A percentile compares a stretch with the other conserved stretches of the same genome.
phyloP scores from a whole-genome alignment of 2,888 invertebrate genomes.

The Luffia ferchaultella region DNA sequence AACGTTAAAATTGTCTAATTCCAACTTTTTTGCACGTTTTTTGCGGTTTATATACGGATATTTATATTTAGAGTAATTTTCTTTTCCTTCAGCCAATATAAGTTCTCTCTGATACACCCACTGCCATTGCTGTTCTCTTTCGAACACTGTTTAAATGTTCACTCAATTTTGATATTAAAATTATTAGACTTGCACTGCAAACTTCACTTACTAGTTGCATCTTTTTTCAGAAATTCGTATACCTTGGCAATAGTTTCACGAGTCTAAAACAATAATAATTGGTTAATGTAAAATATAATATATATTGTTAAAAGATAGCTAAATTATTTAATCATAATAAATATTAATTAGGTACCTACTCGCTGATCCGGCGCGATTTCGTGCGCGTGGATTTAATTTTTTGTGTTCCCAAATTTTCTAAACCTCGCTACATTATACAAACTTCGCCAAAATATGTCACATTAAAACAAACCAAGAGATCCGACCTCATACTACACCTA shows the following conservation, averaged over 20 bases:
- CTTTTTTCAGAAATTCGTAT: conserved; percentile 12
- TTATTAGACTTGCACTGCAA: conserved; percentile 6
- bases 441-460: no score
- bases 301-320: neutral
- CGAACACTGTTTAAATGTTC: conserved; percentile 1
- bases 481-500: no score
- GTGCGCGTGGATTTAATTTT: no score
- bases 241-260: conserved; percentile 13
- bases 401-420: no score
- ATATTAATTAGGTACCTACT: no score
- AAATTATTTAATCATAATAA: no score
- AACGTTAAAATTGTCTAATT: conserved; percentile 9
- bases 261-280: conserved; percentile 11
- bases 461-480: no score
- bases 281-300: conserved; percentile 2
- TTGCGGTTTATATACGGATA: neutral
- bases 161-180: conserved; percentile 3
- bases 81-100: conserved; percentile 1
- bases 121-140: conserved; percentile 1
- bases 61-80: neutral
- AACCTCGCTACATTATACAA: no score
- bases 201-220: conserved; percentile 10
- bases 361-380: no score
- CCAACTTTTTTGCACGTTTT: conserved; percentile 1
- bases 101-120: neutral